Base-by-base conservation (phyloP, 2,888 invertebrate genomes). In the Megalurothrips usitatus region DNA sequence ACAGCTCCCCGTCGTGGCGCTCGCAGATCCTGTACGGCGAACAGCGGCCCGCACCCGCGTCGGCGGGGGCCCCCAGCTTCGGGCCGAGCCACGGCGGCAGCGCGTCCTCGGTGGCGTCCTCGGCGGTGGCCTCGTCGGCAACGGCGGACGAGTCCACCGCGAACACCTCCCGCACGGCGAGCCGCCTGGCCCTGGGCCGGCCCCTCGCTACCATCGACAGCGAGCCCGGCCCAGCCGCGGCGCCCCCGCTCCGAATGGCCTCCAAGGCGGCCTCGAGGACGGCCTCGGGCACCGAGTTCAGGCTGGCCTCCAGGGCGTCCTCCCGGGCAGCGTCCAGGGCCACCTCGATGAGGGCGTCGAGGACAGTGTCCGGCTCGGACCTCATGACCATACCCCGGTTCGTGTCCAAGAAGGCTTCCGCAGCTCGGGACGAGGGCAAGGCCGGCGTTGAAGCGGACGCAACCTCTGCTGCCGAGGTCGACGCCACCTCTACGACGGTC, bases 1-100 rank as follows among this genome's bases (percentile, higher is more conserved):
- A 75, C 68, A 75, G 26, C 23, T 75, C 68, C 26, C 68, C 68
- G 68, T 75, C 68, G 68, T 75, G 68, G 68, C 23, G 68, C 23
- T 11, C 26, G 68, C 68, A 75, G 68, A 75, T 75, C 26, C 68
- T 75, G 26, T 75, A 75, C 68, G 68, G 68, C 26, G 58, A 58
- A 11, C 17, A 58, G 19, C 11, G 19, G 0, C 58, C 58, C 4
- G 68, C 14, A 11, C 58, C 2, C 58, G 14, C 4, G 68, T 12
- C 26, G 68, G 11, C 68, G 68, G 26, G 58, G 23, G 68, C 26
- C 23, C 26, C 68, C 6, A 26, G 68, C 10, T 6, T 43, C 34
- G 34, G 34, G 3, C 34, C 34, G 34, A 43, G 68, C 26, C 23
- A 52, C 10, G 1, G 12, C 68, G 68, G 34, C 34, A 75, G 68